Conservation (phyloP, 2,888 invertebrate species). For the Orthosia gracilis region DNA sequence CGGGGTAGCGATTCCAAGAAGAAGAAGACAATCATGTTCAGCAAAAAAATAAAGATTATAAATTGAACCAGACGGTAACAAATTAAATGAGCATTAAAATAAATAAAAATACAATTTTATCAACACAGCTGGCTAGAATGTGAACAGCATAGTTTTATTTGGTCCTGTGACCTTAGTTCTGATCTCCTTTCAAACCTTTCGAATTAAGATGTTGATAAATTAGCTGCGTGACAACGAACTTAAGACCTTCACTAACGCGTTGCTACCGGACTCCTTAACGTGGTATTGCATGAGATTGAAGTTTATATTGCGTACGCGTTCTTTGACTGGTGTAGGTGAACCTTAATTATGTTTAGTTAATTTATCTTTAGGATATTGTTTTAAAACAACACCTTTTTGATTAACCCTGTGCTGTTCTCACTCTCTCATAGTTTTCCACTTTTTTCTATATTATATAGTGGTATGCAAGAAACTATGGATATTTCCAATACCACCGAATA, state of each 20-base stretch:
- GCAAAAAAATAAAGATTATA: too few species aligned
- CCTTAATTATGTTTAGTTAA: not conserved
- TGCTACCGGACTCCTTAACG: constrained; percentile 49
- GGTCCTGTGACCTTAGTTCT: constrained; percentile 67
- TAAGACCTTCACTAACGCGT: constrained; percentile 61
- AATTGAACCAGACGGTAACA: too few species aligned
- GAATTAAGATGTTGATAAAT: constrained; percentile 53
- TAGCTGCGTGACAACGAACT: constrained; percentile 64
- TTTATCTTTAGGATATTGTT: not conserved
- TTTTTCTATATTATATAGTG: too few species aligned
- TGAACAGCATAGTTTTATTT: constrained; percentile 43
- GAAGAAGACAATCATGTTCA: too few species aligned
- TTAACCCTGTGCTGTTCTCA: not conserved
- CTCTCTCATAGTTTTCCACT: not conserved
- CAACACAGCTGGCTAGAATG: constrained; percentile 15
- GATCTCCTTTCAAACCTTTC: constrained; percentile 68
- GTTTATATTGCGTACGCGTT: constrained; percentile 42
- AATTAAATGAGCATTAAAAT: too few species aligned
- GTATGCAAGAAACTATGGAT: too few species aligned
- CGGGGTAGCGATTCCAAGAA: too few species aligned
- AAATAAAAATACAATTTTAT: constrained; percentile 29
- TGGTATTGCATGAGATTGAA: constrained; percentile 41
- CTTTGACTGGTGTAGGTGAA: not conserved
- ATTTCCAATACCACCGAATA: too few species aligned
- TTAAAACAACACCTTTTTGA: not conserved